Conservation (phyloP, 2,888 invertebrate genomes). For the Scaptomyza reducta region DNA sequence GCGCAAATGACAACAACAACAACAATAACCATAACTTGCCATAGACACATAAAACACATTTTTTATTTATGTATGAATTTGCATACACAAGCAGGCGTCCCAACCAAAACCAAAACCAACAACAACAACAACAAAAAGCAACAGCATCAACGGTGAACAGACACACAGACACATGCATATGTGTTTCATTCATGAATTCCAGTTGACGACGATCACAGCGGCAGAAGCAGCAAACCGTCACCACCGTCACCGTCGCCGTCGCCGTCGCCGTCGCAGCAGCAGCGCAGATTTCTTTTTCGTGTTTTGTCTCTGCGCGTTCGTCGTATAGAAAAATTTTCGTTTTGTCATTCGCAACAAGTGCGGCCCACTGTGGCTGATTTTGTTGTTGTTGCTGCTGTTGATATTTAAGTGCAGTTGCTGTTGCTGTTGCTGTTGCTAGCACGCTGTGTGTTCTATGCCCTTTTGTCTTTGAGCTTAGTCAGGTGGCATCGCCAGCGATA, state of each 20-base stretch:
- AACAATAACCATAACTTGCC: constrained; percentile 31
- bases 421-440: constrained; percentile 36
- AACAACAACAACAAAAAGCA: constrained; percentile 32
- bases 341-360: constrained; percentile 78
- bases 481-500: constrained; percentile 38
- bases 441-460: constrained; percentile 51
- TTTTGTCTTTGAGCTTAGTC: constrained; percentile 60
- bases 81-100: constrained; percentile 71
- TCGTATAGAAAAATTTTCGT: constrained; percentile 61
- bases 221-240: constrained; percentile 3
- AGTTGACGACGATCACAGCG: constrained; percentile 57
- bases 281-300: constrained; percentile 32
- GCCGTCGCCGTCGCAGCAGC: constrained; percentile 9
- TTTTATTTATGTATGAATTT: constrained; percentile 69
- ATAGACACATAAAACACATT: constrained; percentile 63
- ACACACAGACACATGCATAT: constrained; percentile 56
- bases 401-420: constrained; percentile 27
- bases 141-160: constrained; percentile 4
- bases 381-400: constrained; percentile 25
- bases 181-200: constrained; percentile 77
- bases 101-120: constrained; percentile 13
- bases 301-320: constrained; percentile 38
- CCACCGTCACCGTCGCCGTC: too few species aligned
- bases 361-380: constrained; percentile 39
- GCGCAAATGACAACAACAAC: constrained; percentile 65